phyloP scores from a whole-genome alignment of 2,797 vertebrate species.

The Neosalanx taihuensis region DNA sequence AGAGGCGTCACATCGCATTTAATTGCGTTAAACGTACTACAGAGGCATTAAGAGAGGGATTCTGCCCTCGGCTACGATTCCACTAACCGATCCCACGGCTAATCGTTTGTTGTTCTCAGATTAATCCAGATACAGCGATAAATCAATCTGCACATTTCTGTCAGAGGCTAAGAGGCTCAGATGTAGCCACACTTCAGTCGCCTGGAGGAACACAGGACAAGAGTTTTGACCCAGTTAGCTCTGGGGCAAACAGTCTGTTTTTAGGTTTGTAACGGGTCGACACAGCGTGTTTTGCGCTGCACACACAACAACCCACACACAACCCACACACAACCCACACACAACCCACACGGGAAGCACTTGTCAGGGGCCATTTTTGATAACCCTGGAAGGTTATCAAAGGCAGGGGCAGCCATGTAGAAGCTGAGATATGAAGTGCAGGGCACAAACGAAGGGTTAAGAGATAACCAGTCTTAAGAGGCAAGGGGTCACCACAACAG shows the following conservation, averaged over 20 bases:
- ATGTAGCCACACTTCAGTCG: constrained; percentile 19
- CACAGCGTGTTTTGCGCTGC: neutral
- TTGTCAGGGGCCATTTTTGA: constrained; percentile 15
- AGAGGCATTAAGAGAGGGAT: constrained; percentile 67
- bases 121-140: constrained; percentile 55
- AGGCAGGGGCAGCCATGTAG: neutral
- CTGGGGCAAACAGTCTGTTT: constrained; percentile 6
- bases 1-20: constrained; percentile 67
- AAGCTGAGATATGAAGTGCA: neutral
- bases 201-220: constrained; percentile 9
- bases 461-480: constrained; percentile 33
- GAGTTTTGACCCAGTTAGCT: constrained; percentile 9
- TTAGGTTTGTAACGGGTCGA: neutral
- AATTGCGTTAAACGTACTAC: constrained; percentile 70
- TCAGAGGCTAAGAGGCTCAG: constrained; percentile 17
- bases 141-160: constrained; percentile 34
- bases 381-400: neutral
- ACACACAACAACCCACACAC: neutral
- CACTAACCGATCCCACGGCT: constrained; percentile 51
- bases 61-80: constrained; percentile 70
- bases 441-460: constrained; percentile 20
- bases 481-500: constrained; percentile 33
- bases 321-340: no score
- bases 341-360: no score
- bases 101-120: constrained; percentile 54